These are phyloP conservation scores for Stichopus chloronotus DNA, from an alignment of 35 echinoderm and acorn worm genomes.

Conservation along the genomic window DNA sequence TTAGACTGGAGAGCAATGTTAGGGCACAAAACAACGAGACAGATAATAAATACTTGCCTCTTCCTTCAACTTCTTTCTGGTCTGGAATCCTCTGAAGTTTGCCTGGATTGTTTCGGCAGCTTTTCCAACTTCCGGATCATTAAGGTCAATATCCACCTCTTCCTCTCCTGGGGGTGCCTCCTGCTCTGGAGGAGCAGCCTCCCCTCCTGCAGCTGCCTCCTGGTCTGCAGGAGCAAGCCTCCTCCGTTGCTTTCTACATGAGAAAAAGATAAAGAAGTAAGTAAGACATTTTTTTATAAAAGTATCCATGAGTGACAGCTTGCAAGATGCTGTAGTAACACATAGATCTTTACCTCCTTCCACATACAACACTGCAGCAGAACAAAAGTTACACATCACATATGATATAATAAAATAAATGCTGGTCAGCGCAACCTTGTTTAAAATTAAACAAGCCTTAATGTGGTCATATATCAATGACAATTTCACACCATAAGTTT, in stretches of 20 bases:
- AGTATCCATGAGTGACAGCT: too few species aligned
- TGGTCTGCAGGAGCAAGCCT: background rate
- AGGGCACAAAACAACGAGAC: background rate
- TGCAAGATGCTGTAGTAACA: too few species aligned
- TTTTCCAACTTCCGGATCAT: constrained; percentile 86
- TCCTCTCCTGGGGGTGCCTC: constrained; percentile 61
- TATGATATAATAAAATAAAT: too few species aligned
- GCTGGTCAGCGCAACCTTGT: too few species aligned
- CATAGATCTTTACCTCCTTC: too few species aligned
- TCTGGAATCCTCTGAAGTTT: constrained; percentile 69
- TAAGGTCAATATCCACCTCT: constrained; percentile 89
- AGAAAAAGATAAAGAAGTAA: background rate
- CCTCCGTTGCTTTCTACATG: background rate
- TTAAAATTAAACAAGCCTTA: too few species aligned
- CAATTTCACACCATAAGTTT: too few species aligned
- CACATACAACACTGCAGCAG: too few species aligned
- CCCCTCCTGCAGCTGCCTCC: background rate
- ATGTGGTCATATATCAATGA: too few species aligned
- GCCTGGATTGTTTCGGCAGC: constrained; percentile 91
- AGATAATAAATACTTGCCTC: background rate
- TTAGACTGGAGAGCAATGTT: too few species aligned
- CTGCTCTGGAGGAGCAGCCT: background rate
- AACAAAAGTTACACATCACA: too few species aligned
- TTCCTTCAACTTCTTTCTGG: constrained; percentile 46
- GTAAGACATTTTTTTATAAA: background rate